Evolutionary conservation across 2,888 invertebrate genomes (phyloP).

Genomic region (Alloplasta piceator): DNA sequence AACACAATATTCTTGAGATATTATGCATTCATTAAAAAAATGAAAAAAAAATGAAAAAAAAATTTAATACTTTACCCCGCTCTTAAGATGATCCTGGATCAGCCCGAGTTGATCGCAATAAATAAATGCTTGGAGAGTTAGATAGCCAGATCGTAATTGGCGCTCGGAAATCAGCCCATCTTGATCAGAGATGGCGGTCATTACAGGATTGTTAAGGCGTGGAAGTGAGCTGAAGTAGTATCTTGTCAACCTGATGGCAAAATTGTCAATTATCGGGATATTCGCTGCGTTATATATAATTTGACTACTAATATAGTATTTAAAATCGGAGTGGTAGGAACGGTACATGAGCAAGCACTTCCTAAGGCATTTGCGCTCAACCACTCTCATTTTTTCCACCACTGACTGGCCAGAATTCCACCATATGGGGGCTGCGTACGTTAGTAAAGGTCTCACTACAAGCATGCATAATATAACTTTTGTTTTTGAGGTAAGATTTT

Average conservation of each 20-base stretch:
- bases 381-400: not conserved
- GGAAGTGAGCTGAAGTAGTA: not conserved
- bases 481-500: not conserved
- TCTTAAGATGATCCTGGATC: too few species aligned
- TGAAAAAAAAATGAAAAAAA: too few species aligned
- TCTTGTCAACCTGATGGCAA: not conserved
- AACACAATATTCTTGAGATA: too few species aligned
- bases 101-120: too few species aligned
- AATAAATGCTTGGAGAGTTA: too few species aligned
- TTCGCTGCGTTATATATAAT: not conserved
- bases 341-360: slow-evolving; percentile 1
- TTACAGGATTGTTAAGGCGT: slow-evolving; percentile 1
- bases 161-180: too few species aligned
- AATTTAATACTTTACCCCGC: too few species aligned
- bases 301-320: not conserved
- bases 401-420: not conserved
- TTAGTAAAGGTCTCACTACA: slow-evolving; percentile 30
- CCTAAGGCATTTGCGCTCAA: slow-evolving; percentile 10
- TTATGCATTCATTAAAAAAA: too few species aligned
- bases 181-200: too few species aligned
- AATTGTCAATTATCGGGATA: slow-evolving; percentile 40
- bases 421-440: slow-evolving; percentile 25
- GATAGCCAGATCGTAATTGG: too few species aligned
- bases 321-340: not conserved
- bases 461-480: slow-evolving; percentile 15